Evolutionary conservation across 2,113 vertebrate species (phyloP).

Genomic region (Corythaixoides concolor): DNA sequence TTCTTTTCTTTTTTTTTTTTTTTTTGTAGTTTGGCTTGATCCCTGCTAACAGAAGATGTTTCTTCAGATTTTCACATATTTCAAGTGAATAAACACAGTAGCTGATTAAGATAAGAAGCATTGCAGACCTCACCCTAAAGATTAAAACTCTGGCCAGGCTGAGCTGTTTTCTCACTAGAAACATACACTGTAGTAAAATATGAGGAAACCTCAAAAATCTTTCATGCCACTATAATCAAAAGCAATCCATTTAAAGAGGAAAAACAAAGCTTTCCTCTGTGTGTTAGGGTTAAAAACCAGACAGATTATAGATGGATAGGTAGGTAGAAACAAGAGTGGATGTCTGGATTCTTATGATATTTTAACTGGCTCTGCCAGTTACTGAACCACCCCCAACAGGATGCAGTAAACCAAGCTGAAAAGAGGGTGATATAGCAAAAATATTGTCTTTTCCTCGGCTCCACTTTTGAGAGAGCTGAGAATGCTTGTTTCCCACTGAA

Average conservation of each 20-base stretch:
- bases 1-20: not conserved
- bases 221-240: not conserved
- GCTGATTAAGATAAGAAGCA: conserved; percentile 32
- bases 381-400: not conserved
- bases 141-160: conserved; percentile 15
- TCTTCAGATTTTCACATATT: conserved; percentile 11
- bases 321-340: not conserved
- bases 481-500: not conserved
- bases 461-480: not conserved
- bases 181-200: not conserved
- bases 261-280: not conserved
- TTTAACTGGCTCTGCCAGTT: not conserved
- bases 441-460: not conserved
- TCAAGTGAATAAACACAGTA: conserved; percentile 43
- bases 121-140: conserved; percentile 23
- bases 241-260: not conserved
- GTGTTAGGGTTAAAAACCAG: not conserved
- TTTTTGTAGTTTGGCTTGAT: not conserved
- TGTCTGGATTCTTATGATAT: not conserved
- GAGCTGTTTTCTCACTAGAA: not conserved
- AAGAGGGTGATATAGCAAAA: not conserved
- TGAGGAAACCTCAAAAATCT: not conserved
- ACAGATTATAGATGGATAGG: not conserved
- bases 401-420: not conserved
- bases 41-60: not conserved